A percentile compares a stretch with the other conserved stretches of the same genome.
phyloP scores from a whole-genome alignment of 2,113 vertebrate species.

The Solea solea region DNA sequence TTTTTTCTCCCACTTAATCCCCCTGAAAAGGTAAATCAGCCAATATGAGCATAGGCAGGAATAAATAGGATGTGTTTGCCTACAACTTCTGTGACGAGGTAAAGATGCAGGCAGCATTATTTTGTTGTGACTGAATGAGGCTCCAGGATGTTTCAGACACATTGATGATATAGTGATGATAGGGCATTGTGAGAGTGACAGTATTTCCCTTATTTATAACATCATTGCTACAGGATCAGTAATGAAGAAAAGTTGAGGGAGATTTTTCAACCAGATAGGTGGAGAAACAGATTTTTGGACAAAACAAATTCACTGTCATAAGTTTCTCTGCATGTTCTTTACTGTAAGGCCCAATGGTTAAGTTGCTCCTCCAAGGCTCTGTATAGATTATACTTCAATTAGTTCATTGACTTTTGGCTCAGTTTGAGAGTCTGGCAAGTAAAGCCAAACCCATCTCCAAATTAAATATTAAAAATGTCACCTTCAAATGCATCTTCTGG shows the following conservation, averaged over 20 bases:
- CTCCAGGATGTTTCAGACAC: slow-evolving; percentile 31
- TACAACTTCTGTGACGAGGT: slow-evolving; percentile 33
- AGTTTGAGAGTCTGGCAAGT: background rate
- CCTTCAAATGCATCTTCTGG: too few relatives aligned
- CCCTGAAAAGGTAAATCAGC: slow-evolving; percentile 31
- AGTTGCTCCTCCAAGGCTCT: background rate
- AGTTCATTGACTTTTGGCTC: background rate
- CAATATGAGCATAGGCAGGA: slow-evolving; percentile 22
- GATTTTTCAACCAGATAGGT: too few relatives aligned
- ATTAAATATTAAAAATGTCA: background rate
- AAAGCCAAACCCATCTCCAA: background rate
- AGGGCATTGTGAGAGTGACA: background rate
- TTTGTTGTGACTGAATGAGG: slow-evolving; percentile 39
- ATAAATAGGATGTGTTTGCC: slow-evolving; percentile 21
- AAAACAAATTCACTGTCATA: too few relatives aligned
- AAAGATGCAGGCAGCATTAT: slow-evolving; percentile 1
- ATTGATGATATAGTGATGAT: slow-evolving; percentile 26
- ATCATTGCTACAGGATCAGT: too few relatives aligned
- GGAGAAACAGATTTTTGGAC: too few relatives aligned
- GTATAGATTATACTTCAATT: background rate
- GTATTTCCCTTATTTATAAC: too few relatives aligned
- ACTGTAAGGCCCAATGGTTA: background rate
- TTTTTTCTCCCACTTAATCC: background rate
- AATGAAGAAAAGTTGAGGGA: too few relatives aligned
- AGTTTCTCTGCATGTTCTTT: background rate